Evolutionary conservation across 2,888 invertebrate species (phyloP).

Genomic region (Acheta domesticus): DNA sequence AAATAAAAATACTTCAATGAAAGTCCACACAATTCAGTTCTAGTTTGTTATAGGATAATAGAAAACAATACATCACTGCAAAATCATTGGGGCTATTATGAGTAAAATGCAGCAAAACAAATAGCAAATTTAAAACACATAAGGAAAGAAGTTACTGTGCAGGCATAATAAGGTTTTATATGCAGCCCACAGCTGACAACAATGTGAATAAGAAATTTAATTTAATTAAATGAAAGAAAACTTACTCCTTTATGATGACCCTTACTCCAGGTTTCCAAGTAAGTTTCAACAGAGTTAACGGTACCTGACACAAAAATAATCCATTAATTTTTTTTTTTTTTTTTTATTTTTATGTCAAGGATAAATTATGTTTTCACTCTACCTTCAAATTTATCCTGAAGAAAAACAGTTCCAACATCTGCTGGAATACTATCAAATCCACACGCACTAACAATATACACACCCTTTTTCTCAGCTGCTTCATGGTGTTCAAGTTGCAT

Average conservation of each 20-base stretch:
- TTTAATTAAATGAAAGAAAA: no score
- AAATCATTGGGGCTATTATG: no score
- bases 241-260: neutral
- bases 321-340: neutral
- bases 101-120: no score
- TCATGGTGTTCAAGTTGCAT: conserved; percentile 80
- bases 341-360: neutral
- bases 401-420: conserved; percentile 79
- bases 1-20: no score
- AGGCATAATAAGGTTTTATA: no score
- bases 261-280: conserved; percentile 50
- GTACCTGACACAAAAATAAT: conserved; percentile 52
- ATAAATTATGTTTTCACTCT: conserved; percentile 36
- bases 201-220: no score
- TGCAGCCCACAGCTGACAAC: no score
- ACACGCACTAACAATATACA: conserved; percentile 85
- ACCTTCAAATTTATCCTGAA: conserved; percentile 75
- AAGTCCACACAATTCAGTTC: no score
- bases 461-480: conserved; percentile 70
- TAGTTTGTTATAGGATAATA: no score
- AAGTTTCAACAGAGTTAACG: conserved; percentile 76
- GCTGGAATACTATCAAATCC: conserved; percentile 91
- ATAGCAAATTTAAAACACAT: no score
- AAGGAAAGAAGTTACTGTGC: no score
- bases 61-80: no score